These are phyloP conservation scores for Cydia amplana DNA, from an alignment of 1,140 invertebrate species.

Conservation along the genomic window DNA sequence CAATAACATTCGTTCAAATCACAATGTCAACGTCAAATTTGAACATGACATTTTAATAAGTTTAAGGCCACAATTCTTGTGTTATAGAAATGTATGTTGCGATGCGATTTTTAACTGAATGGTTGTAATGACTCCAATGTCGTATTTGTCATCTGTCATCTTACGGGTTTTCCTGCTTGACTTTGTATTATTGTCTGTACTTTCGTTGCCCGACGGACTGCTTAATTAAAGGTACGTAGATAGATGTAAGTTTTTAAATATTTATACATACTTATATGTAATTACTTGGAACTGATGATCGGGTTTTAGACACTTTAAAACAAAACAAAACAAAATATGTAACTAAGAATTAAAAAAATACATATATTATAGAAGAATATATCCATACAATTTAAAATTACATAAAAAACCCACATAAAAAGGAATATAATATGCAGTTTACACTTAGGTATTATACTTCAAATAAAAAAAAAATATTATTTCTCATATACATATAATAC, in stretches of 20 bases:
- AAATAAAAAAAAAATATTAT: too few relatives aligned
- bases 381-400: too few relatives aligned
- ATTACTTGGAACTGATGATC: too few relatives aligned
- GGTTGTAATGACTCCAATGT: not conserved
- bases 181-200: not conserved
- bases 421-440: too few relatives aligned
- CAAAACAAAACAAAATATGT: not conserved
- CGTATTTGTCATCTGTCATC: slow-evolving; percentile 11
- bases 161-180: not conserved
- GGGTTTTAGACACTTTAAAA: not conserved
- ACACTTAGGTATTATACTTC: too few relatives aligned
- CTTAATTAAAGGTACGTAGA: not conserved
- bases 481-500: too few relatives aligned
- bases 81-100: not conserved
- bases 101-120: not conserved
- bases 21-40: not conserved
- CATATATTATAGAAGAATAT: too few relatives aligned
- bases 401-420: too few relatives aligned
- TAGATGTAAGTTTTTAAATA: slow-evolving; percentile 15
- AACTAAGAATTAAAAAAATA: too few relatives aligned
- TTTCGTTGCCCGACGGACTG: not conserved
- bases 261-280: not conserved
- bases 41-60: slow-evolving; percentile 4
- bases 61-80: slow-evolving; percentile 4
- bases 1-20: not conserved